phyloP scores from a whole-genome alignment of 2,797 vertebrate species.

The Urocyon cinereoargenteus region DNA sequence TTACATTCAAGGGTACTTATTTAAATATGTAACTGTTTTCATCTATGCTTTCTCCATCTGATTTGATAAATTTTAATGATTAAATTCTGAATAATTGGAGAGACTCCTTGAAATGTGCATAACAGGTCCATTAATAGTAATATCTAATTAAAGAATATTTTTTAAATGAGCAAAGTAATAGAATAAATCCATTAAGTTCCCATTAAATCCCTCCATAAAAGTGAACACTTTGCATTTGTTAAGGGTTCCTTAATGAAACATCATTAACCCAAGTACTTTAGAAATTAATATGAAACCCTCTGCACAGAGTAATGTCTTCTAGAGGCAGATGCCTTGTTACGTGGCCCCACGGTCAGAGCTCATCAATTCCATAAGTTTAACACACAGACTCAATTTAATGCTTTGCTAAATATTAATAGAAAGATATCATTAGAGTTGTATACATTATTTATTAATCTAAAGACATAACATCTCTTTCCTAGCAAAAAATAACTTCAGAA shows the following conservation, averaged over 20 bases:
- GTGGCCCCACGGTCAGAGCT: slow-evolving; percentile 55
- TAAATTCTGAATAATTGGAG: slow-evolving; percentile 63
- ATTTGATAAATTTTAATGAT: slow-evolving; percentile 65
- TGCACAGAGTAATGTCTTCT: slow-evolving; percentile 67
- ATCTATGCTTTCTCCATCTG: slow-evolving; percentile 14
- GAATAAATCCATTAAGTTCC: slow-evolving; percentile 75
- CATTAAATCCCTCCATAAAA: slow-evolving; percentile 75
- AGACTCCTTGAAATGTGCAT: slow-evolving; percentile 62
- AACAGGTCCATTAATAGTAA: slow-evolving; percentile 76
- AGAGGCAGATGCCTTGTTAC: slow-evolving; percentile 53
- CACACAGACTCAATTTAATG: slow-evolving; percentile 73
- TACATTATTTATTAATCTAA: slow-evolving; percentile 71
- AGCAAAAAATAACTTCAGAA: slow-evolving; percentile 50
- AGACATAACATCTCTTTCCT: slow-evolving; percentile 51
- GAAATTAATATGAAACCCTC: slow-evolving; percentile 78
- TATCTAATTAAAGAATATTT: slow-evolving; percentile 78
- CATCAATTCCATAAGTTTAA: slow-evolving; percentile 63
- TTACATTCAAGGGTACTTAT: slow-evolving; percentile 54
- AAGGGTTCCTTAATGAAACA: slow-evolving; percentile 80
- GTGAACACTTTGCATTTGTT: slow-evolving; percentile 78
- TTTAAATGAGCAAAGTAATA: slow-evolving; percentile 77
- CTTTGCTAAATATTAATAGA: slow-evolving; percentile 67
- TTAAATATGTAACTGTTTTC: slow-evolving; percentile 46
- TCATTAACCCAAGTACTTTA: slow-evolving; percentile 77
- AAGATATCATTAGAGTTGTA: slow-evolving; percentile 61